Conservation (phyloP, 2,888 invertebrate species). For the Trichopoda pennipes region DNA sequence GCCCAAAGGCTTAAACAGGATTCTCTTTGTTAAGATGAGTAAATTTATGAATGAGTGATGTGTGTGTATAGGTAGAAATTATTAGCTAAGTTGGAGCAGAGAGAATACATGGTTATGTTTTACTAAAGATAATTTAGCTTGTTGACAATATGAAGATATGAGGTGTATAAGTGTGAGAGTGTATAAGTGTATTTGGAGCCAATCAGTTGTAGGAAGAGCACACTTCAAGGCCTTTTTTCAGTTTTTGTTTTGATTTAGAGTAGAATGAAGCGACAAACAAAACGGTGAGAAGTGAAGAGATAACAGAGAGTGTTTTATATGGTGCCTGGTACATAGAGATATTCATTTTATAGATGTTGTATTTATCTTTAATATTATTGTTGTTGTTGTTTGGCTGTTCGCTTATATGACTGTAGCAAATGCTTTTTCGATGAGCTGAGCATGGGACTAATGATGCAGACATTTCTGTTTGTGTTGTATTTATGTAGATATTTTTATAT, state of each 20-base stretch:
- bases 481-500: slow-evolving; percentile 13
- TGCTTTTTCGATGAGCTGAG: slow-evolving; percentile 18
- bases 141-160: slow-evolving; percentile 50
- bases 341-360: slow-evolving; percentile 46
- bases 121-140: slow-evolving; percentile 50
- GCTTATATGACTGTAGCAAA: slow-evolving; percentile 52
- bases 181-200: neutral
- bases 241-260: slow-evolving; percentile 23
- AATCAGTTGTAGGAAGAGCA: slow-evolving; percentile 27
- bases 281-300: slow-evolving; percentile 2
- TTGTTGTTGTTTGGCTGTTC: slow-evolving; percentile 52
- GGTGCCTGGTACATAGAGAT: slow-evolving; percentile 64
- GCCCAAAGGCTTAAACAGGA: slow-evolving; percentile 43
- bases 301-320: slow-evolving; percentile 51
- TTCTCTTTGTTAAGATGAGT: slow-evolving; percentile 31
- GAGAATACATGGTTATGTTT: slow-evolving; percentile 9
- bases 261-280: neutral
- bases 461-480: slow-evolving; percentile 50
- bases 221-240: slow-evolving; percentile 38
- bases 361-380: slow-evolving; percentile 21
- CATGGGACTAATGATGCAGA: slow-evolving; percentile 63
- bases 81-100: slow-evolving; percentile 38
- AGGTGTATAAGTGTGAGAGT: neutral
- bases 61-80: slow-evolving; percentile 5
- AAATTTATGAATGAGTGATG: slow-evolving; percentile 29